A percentile compares a stretch with the other conserved stretches of the same genome.
Evolutionary conservation across 2,113 vertebrate genomes (phyloP).

Genomic region (Brachyhypopomus gauderio): DNA sequence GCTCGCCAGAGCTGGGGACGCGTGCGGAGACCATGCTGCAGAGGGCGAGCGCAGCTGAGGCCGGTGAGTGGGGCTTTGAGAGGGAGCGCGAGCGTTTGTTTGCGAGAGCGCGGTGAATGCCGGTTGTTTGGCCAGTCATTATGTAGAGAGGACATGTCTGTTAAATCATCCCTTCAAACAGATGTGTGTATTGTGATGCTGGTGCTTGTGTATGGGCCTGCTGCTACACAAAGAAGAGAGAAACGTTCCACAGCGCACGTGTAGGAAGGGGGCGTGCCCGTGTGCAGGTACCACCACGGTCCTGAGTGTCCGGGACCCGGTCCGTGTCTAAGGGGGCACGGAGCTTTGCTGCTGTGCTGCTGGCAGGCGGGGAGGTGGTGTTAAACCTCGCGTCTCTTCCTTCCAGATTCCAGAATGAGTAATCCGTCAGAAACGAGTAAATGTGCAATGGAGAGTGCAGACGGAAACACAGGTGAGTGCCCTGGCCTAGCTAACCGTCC

Average conservation of each 20-base stretch:
- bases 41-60: slow-evolving; percentile 63
- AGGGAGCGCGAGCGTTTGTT: background rate
- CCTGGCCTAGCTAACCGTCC: slow-evolving; percentile 2
- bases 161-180: background rate
- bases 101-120: too few species aligned
- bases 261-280: background rate
- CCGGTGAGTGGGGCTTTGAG: slow-evolving; percentile 65
- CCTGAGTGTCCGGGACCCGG: background rate
- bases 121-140: background rate
- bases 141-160: background rate
- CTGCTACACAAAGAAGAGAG: background rate
- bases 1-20: slow-evolving; percentile 48
- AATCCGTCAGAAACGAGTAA: slow-evolving; percentile 96
- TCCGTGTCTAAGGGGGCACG: too few species aligned
- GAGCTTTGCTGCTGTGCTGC: background rate
- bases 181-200: background rate
- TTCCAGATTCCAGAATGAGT: slow-evolving; percentile 97
- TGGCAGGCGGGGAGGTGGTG: background rate
- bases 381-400: slow-evolving; percentile 60
- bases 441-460: slow-evolving; percentile 91
- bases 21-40: slow-evolving; percentile 70
- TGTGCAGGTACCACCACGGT: background rate
- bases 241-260: background rate
- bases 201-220: too few species aligned
- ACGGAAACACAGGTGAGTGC: slow-evolving; percentile 87